Evolutionary conservation across 2,797 vertebrate species (phyloP).

Genomic region (Ctenopoma multispine): DNA sequence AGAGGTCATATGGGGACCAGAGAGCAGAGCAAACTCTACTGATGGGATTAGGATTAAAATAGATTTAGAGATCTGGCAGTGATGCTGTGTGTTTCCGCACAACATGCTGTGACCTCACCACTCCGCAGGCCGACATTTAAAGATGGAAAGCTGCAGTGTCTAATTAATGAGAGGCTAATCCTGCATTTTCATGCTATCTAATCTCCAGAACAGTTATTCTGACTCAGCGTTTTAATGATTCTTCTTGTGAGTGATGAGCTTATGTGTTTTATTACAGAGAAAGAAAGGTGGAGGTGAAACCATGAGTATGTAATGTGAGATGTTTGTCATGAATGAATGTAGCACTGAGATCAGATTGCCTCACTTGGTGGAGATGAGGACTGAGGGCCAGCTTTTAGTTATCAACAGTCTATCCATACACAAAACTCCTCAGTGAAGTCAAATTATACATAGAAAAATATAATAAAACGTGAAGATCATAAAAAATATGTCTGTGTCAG

Average conservation of each 20-base stretch:
- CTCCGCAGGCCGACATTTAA: slow-evolving; percentile 3
- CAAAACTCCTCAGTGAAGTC: neutral
- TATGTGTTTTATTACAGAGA: slow-evolving; percentile 17
- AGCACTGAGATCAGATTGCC: slow-evolving; percentile 69
- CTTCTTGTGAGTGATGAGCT: neutral
- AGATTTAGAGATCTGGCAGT: slow-evolving; percentile 54
- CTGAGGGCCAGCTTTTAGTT: neutral
- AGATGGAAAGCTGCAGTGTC: neutral
- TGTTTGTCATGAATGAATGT: slow-evolving; percentile 75
- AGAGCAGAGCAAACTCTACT: slow-evolving; percentile 51
- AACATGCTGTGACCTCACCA: slow-evolving; percentile 11
- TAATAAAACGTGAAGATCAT: neutral
- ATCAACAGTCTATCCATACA: neutral
- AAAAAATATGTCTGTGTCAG: neutral
- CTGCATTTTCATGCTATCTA: neutral
- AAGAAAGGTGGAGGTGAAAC: slow-evolving; percentile 26
- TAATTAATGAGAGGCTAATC: slow-evolving; percentile 2
- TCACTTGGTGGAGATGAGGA: slow-evolving; percentile 38
- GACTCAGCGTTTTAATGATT: slow-evolving; percentile 7
- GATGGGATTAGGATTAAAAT: slow-evolving; percentile 66
- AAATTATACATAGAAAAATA: neutral
- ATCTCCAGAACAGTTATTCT: neutral
- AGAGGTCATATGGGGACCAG: slow-evolving; percentile 38
- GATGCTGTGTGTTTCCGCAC: slow-evolving; percentile 23
- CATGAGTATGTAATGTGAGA: slow-evolving; percentile 68